Conservation (phyloP, 2,888 invertebrate species). For the Scaptomyza caliginosa region DNA sequence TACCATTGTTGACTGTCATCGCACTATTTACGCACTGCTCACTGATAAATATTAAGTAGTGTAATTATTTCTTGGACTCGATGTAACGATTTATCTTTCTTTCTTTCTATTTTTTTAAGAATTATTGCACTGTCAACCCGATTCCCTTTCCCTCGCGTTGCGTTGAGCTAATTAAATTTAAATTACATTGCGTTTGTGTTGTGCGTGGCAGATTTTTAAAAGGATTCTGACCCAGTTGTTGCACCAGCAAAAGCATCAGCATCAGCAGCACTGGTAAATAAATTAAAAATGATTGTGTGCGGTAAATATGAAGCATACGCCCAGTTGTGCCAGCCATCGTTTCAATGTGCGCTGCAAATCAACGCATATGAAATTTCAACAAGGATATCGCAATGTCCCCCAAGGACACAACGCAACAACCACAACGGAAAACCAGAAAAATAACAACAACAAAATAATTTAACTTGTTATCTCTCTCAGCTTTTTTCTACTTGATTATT, state of each 20-base stretch:
- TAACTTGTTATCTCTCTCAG: conserved; percentile 66
- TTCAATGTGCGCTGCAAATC: conserved; percentile 54
- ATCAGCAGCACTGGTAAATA: conserved; percentile 43
- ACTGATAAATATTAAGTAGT: conserved; percentile 45
- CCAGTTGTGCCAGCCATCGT: conserved; percentile 13
- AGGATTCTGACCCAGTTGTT: conserved; percentile 38
- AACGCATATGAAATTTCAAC: conserved; percentile 64
- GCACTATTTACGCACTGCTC: conserved; percentile 21
- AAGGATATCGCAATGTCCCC: conserved; percentile 44
- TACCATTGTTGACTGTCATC: background rate
- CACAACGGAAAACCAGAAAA: conserved; percentile 14
- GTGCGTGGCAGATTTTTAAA: conserved; percentile 36
- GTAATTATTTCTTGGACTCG: conserved; percentile 49
- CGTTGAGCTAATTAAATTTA: conserved; percentile 64
- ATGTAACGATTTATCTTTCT: conserved; percentile 22
- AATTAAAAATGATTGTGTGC: conserved; percentile 68
- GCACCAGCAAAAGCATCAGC: no score
- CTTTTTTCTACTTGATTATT: conserved; percentile 12
- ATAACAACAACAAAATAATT: conserved; percentile 47
- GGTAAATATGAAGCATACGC: conserved; percentile 47
- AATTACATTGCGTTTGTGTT: conserved; percentile 56
- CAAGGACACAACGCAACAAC: conserved; percentile 50
- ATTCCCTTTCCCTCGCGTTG: background rate
- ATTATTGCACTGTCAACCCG: conserved; percentile 40
- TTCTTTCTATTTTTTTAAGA: conserved; percentile 26